Evolutionary conservation across 37 sponge, comb jelly and placozoan species (phyloP), one percentile per base, ranked within the genome.

Genomic region (Beroe forskalii): DNA sequence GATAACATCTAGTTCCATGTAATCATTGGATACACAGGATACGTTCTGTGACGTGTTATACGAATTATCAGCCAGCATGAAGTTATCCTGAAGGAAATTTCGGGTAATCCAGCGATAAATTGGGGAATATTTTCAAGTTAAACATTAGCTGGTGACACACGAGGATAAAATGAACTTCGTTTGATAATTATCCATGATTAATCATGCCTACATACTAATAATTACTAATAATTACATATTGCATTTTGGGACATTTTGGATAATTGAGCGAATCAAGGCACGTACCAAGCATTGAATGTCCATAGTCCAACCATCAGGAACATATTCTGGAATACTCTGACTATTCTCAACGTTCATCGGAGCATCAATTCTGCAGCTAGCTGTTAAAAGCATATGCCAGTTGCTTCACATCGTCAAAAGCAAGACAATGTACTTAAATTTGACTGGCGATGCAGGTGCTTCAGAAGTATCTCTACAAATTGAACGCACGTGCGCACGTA

Each of bases 281-380:
- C 86, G 40, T 80, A 80, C 86, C 44, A 42, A 0, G 20, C 86
- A 80, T 4, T 80, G 86, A 44, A 80, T 80, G n/a, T 22, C 23
- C 22, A n/a, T 38, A 25, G 4, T 44, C 86, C 86, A 80, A 14
- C 86, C 86, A 30, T 80, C 27, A 44, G 3, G 3, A 6, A 80
- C 86, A 23, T 23, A 80, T 37, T 80, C 48, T n/a, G 86, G 86
- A 24, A 80, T 80, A 27, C n/a, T 42, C 6, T 23, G 14, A 22
- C 55, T 43, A 37, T 80, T 25, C 55, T 80, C 17, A 24, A 80
- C 86, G 55, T 80, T 80, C n/a, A 22, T 12, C 17, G 27, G 40
- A 4, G 55, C 12, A 3, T 48, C 86, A 4, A 48, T 80, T 9
- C 40, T 80, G 48, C 86, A 80, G 42, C 48, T 38, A 25, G 86